Percentiles rank a stretch among this genome's conserved stretches.
phyloP scores from a whole-genome alignment of 2,113 vertebrate species.

The Narcine bancroftii region DNA sequence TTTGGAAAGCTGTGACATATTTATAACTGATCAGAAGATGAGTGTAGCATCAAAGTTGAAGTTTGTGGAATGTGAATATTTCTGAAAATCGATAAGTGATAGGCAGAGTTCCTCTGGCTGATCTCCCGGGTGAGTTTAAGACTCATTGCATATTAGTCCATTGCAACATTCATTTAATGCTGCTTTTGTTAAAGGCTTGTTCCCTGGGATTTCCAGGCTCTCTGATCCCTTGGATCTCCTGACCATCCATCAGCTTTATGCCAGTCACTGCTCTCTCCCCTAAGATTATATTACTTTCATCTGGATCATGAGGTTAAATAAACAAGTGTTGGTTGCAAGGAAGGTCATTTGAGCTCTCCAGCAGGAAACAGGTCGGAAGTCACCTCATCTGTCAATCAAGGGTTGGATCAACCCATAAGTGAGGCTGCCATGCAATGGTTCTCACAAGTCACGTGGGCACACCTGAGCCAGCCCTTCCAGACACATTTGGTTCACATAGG shows the following conservation, averaged over 20 bases:
- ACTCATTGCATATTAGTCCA: too few relatives aligned
- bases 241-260: not conserved
- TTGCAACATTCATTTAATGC: not conserved
- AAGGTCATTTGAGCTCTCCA: too few relatives aligned
- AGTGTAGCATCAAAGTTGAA: not conserved
- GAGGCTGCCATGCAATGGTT: too few relatives aligned
- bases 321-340: too few relatives aligned
- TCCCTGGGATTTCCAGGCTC: not conserved
- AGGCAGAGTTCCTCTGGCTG: not conserved
- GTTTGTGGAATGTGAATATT: not conserved
- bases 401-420: too few relatives aligned
- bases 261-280: not conserved
- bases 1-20: too few relatives aligned
- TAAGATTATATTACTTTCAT: not conserved
- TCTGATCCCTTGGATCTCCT: not conserved
- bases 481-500: too few relatives aligned
- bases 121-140: not conserved
- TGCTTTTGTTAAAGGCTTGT: not conserved
- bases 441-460: too few relatives aligned
- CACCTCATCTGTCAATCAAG: too few relatives aligned
- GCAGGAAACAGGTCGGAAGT: too few relatives aligned
- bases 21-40: not conserved
- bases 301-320: not conserved
- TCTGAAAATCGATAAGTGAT: not conserved
- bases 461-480: too few relatives aligned